These are phyloP conservation scores for Heliocidaris erythrogramma DNA, from an alignment of 35 echinoderm and acorn worm genomes.

Conservation along the genomic window DNA sequence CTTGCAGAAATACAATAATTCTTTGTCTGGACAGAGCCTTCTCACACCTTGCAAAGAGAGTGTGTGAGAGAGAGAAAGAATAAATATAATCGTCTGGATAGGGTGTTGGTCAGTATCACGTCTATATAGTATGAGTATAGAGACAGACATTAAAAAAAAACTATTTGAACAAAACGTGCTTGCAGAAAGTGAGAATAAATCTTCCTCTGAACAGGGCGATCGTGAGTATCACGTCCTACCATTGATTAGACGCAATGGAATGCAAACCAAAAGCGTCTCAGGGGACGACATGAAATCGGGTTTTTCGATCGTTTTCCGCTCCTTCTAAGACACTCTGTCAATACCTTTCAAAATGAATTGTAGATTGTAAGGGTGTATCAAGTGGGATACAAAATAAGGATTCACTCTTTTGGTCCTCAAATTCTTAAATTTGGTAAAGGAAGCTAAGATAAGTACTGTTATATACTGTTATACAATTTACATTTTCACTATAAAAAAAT, in stretches of 20 bases:
- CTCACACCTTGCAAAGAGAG: background rate
- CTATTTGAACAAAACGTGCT: too few relatives aligned
- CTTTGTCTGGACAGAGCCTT: too few relatives aligned
- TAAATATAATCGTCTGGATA: too few relatives aligned
- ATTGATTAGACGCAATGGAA: background rate
- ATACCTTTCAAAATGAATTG: background rate
- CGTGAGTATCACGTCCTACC: background rate
- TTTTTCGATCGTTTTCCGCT: background rate
- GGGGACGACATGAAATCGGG: background rate
- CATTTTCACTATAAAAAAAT: too few relatives aligned
- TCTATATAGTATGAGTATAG: too few relatives aligned
- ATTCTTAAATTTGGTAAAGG: background rate
- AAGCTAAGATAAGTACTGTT: too few relatives aligned
- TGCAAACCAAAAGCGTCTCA: background rate
- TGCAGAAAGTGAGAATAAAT: background rate
- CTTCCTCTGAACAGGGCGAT: background rate
- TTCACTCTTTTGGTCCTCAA: background rate
- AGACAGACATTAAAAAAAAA: too few relatives aligned
- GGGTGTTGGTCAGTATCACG: too few relatives aligned
- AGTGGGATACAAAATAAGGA: background rate
- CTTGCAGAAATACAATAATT: too few relatives aligned
- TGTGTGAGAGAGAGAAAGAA: background rate
- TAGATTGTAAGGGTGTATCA: background rate
- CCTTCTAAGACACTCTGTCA: background rate
- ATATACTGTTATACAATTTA: too few relatives aligned